Evolutionary conservation across 2,113 vertebrate species (phyloP).

Genomic region (Ptilorrhoa leucosticta): DNA sequence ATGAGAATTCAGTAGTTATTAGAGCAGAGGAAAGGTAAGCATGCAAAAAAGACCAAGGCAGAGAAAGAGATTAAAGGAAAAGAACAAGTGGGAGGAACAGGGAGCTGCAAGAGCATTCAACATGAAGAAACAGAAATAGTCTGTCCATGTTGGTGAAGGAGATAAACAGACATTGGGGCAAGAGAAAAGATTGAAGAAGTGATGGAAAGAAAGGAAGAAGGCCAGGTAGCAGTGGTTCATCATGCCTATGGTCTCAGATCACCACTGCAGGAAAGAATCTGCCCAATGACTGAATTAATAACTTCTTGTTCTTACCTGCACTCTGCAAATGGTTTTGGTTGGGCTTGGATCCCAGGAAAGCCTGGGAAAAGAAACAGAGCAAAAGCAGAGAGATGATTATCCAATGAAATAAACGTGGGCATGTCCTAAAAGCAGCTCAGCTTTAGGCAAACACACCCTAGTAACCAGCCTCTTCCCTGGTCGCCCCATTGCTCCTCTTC

Average conservation of each 20-base stretch:
- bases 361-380: slow-evolving; percentile 56
- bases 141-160: background rate
- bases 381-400: slow-evolving; percentile 44
- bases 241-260: background rate
- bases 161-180: background rate
- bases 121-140: background rate
- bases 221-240: background rate
- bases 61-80: background rate
- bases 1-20: background rate
- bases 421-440: slow-evolving; percentile 11
- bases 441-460: slow-evolving; percentile 23
- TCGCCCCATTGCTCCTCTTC: background rate
- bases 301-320: slow-evolving; percentile 69
- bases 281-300: slow-evolving; percentile 35
- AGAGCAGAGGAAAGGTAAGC: background rate
- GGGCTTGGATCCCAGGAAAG: slow-evolving; percentile 55
- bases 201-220: background rate
- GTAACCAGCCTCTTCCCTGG: background rate
- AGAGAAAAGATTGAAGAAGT: background rate
- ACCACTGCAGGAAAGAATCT: slow-evolving; percentile 8
- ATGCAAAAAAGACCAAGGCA: background rate
- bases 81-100: background rate
- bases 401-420: slow-evolving; percentile 17
- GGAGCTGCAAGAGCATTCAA: background rate
- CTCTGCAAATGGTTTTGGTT: slow-evolving; percentile 61